Conservation (phyloP, 2,888 invertebrate species). For the Pilophorus perplexus region DNA sequence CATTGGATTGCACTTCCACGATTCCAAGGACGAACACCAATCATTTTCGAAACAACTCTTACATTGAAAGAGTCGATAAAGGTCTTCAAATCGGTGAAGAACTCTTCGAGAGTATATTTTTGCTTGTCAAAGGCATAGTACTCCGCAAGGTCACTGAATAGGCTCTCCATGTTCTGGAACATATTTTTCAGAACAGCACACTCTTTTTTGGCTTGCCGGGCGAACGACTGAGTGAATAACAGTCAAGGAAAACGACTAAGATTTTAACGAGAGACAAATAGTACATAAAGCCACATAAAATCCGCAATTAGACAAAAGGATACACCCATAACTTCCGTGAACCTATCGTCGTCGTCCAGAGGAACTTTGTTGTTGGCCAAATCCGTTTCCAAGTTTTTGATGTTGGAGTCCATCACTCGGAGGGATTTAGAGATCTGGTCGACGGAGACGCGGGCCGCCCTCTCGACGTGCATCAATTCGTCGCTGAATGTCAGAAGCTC, state of each 20-base stretch:
- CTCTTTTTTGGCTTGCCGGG: slow-evolving; percentile 77
- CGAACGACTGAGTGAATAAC: slow-evolving; percentile 60
- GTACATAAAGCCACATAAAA: background rate
- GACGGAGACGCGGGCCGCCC: slow-evolving; percentile 59
- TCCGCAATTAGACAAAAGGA: no score
- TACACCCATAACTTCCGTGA: slow-evolving; percentile 85
- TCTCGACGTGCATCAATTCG: slow-evolving; percentile 86
- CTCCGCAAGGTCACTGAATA: slow-evolving; percentile 81
- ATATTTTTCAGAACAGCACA: slow-evolving; percentile 87
- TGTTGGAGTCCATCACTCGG: slow-evolving; percentile 81
- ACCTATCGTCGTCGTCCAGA: slow-evolving; percentile 78
- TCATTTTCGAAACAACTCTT: no score
- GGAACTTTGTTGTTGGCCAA: slow-evolving; percentile 78
- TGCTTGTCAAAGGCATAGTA: slow-evolving; percentile 88
- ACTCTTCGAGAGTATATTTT: slow-evolving; percentile 93
- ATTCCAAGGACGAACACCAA: no score
- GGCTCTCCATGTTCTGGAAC: slow-evolving; percentile 87
- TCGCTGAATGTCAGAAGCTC: slow-evolving; percentile 79
- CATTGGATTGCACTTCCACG: no score
- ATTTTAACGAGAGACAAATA: background rate
- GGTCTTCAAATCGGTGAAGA: slow-evolving; percentile 89
- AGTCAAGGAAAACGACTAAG: slow-evolving; percentile 36
- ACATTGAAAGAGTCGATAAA: slow-evolving; percentile 90
- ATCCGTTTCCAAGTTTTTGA: slow-evolving; percentile 86
- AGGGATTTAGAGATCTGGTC: slow-evolving; percentile 77